These are phyloP conservation scores for Phthorimaea operculella DNA, from an alignment of 1,140 invertebrate genomes.

Conservation along the genomic window DNA sequence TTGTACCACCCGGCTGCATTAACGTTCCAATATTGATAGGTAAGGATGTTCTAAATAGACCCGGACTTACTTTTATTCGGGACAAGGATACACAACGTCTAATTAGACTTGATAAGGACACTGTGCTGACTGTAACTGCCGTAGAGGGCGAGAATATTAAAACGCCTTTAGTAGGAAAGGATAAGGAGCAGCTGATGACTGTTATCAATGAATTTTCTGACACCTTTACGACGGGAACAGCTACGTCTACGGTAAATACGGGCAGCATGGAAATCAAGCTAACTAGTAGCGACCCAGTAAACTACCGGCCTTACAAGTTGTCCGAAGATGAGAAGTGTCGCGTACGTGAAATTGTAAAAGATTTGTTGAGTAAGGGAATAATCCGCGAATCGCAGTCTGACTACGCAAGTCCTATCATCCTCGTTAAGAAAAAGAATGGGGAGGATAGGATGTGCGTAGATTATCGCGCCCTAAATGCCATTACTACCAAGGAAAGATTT, in stretches of 20 bases:
- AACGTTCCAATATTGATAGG: constrained; percentile 3
- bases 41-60: constrained; percentile 4
- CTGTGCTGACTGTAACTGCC: not conserved
- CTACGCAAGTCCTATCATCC: constrained; percentile 24
- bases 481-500: constrained; percentile 20
- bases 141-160: not conserved
- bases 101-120: not conserved
- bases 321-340: not conserved
- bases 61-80: constrained; percentile 2
- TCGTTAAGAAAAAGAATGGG: constrained; percentile 5
- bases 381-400: constrained; percentile 18
- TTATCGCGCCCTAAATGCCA: constrained; percentile 20
- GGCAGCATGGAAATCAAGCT: constrained; percentile 6
- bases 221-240: constrained; percentile 4
- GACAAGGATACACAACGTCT: not conserved
- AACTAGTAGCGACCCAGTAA: not conserved
- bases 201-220: constrained; percentile 5
- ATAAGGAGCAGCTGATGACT: not conserved
- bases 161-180: not conserved
- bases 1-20: constrained; percentile 2
- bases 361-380: constrained; percentile 12
- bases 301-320: constrained; percentile 8
- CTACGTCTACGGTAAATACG: constrained; percentile 3
- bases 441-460: constrained; percentile 36
- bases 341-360: not conserved